Base-by-base conservation (phyloP, 2,888 invertebrate genomes). In the Parnassius smintheus region DNA sequence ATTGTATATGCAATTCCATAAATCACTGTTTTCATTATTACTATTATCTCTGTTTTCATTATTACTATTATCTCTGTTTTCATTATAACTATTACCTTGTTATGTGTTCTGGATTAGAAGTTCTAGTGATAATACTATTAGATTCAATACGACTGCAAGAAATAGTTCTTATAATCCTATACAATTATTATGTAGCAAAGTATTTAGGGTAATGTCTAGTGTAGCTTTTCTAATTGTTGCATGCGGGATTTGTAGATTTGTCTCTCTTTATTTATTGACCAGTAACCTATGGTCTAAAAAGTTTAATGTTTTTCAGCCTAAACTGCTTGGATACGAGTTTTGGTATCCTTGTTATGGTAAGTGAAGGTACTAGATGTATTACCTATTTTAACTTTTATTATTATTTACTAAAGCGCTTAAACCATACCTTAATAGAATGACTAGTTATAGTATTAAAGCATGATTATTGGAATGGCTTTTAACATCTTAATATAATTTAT, bases 271-370 rank as follows among this genome's bases (percentile, higher is more conserved):
- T 54, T 54, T 62, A 52, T 64, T 73, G 71, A 73, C 73, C 72
- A 69, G 68, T 62, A 67, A 70, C 65, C 63, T 64, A 62, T 70
- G 83, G 87, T 86, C 85, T 85, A 88, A 87, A 85, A 73, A 77
- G 71, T 87, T 88, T 89, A 66, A 86, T 91, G 86, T 89, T 91
- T 91, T 91, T 91, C 91, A 91, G 91, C 86, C 82, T 85, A 80
- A 80, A 81, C 91, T 81, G 78, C 86, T 90, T 81, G 84, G 91
- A 88, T 88, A 88, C 88, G 85, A 86, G 88, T 86, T 78, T 87
- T 87, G 86, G 78, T 88, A 85, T 82, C 83, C 81, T 79, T 80
- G 79, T 80, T 77, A 89, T 91, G 91, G 91, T 91, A 91, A 91
- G 91, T 91, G 83, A 13, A 49, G 12, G 91, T 91, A 90, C 88